Evolutionary conservation across 2,888 invertebrate species (phyloP), one percentile per base, ranked within the genome.

Genomic region (Hecatera dysodea): DNA sequence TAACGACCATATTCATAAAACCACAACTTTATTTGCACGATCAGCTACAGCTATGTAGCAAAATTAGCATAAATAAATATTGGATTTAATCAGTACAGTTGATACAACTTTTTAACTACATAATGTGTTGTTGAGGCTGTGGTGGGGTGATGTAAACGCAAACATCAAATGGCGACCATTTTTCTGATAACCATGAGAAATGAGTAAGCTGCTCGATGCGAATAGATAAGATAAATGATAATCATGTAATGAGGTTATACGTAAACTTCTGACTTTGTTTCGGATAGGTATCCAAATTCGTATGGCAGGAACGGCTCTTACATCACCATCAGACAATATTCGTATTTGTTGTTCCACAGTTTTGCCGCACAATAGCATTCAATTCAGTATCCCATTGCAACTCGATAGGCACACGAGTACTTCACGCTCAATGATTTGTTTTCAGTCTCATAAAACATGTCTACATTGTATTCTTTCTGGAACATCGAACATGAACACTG

Each of bases 381-480:
- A 46, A 78, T 33, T 78, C 39, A 46, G 78, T 53, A 59, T 59
- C 27, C 46, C 39, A 46, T 11, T 72, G 78, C 78, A 72, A 71
- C 63, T 48, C 63, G 63, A 72, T 75, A 59, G 52, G 42, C 27
- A 46, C 39, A 39, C 36, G 44, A 61, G 67, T 67, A 83, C 78
- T 80, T 80, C 80, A 85, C 72, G 80, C 72, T 76, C 63, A 36
- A 64, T 72, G 77, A 77, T 75, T 85, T 80, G 74, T 77, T 82
- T 84, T 78, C 83, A 86, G 82, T 78, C 61, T 78, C 82, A 85
- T 85, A 84, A 86, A 89, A 74, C 82, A 84, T 87, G 81, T 84
- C 84, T 70, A 84, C 85, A 89, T 89, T 87, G 86, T 89, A 80
- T 87, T 89, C 82, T 88, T 89, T 89, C 87, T 88, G 90, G 89